Evolutionary conservation across 2,888 invertebrate genomes (phyloP), one percentile per base, ranked within the genome.

Genomic region (Ariolimax columbianus): DNA sequence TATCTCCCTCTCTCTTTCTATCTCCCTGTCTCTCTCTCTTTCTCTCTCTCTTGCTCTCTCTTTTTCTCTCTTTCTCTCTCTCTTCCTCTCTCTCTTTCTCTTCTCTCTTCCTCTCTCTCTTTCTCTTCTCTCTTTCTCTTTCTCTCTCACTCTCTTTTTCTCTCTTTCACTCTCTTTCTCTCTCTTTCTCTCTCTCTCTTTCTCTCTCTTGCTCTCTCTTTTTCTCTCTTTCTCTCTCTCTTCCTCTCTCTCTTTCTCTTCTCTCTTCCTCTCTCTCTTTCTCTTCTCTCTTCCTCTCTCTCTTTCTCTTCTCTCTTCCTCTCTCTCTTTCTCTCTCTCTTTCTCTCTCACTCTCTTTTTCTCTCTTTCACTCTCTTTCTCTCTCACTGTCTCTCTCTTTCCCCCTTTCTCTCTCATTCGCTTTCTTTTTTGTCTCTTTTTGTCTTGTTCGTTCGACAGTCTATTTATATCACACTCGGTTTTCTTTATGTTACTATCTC

Each of bases 201-300:
- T n/a, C n/a, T n/a, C n/a, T n/a, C n/a, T n/a, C n/a, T n/a, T n/a
- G n/a, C n/a, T n/a, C n/a, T n/a, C n/a, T n/a, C n/a, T n/a, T n/a
- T n/a, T n/a, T n/a, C 30, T n/a, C 40, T 66, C n/a, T 68, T 43
- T 40, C 63, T 68, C 43, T 66, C 43, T 43, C n/a, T 51, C 75
- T 33, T 83, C 33, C 75, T 38, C 63, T 30, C 43, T 19, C 55
- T n/a, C 38, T 63, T 83, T 55, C 59, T 63, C 63, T 36, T 63
- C 75, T 77, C 30, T 83, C 77, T 75, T n/a, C 75, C 75, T 51
- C 23, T 63, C 51, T 55, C 26, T 55, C 51, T 51, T 59, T 82
- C 47, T 82, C n/a, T 82, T 36, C 55, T 72, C 63, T 38, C 63
- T 36, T 66, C 23, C 26, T 38, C 14, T 19, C 9, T 59, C n/a